Evolutionary conservation across 2,888 invertebrate species (phyloP).

Genomic region (Morpho deidamia): DNA sequence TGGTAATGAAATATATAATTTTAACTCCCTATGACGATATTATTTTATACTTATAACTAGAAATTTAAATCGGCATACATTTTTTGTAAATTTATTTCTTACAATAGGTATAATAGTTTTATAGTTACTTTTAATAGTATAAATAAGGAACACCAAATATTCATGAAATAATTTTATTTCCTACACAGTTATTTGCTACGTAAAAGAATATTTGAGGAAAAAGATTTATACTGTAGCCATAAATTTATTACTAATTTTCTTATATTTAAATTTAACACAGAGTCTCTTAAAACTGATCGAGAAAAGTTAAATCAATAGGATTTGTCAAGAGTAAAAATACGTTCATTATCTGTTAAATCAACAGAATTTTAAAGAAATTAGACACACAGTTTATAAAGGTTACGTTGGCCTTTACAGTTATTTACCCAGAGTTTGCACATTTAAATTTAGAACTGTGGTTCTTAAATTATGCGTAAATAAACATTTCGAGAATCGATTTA

Average conservation of each 20-base stretch:
- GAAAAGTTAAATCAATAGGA: not conserved
- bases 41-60: not conserved
- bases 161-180: not conserved
- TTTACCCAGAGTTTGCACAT: no score
- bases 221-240: not conserved
- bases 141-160: slow-evolving; percentile 3
- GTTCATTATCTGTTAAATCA: no score
- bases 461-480: no score
- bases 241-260: slow-evolving; percentile 8
- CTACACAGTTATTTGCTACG: slow-evolving; percentile 6
- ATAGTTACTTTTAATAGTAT: not conserved
- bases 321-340: no score
- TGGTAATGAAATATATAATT: no score
- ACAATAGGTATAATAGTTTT: no score
- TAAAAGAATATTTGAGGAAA: slow-evolving; percentile 5
- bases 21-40: not conserved
- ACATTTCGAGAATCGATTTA: no score
- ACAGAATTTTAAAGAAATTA: no score
- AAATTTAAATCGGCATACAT: not conserved
- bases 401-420: no score
- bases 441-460: no score
- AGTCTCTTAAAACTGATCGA: slow-evolving; percentile 21
- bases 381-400: no score
- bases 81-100: not conserved
- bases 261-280: slow-evolving; percentile 24